These are phyloP conservation scores for Spheniscus mendiculus DNA, from an alignment of 2,113 vertebrate genomes.

Conservation along the genomic window DNA sequence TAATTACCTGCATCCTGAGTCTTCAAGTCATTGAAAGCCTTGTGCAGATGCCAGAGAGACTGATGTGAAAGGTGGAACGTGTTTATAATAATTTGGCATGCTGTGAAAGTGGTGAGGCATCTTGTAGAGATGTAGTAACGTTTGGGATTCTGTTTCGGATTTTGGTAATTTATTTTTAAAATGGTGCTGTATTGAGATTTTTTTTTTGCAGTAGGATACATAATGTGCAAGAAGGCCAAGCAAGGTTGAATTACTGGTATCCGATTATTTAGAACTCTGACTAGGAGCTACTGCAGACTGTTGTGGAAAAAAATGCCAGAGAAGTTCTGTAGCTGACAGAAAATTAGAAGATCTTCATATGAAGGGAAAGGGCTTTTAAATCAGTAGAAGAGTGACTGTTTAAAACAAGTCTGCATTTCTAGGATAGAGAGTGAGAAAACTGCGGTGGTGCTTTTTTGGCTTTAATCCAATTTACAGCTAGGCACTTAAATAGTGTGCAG, in stretches of 20 bases:
- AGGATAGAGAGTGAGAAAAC: not conserved
- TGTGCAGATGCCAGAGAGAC: not conserved
- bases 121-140: not conserved
- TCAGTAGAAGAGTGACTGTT: not conserved
- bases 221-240: not conserved
- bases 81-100: not conserved
- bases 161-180: not conserved
- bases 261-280: not conserved
- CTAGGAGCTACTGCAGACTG: not conserved
- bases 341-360: not conserved
- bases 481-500: not conserved
- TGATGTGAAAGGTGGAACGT: not conserved
- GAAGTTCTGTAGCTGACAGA: not conserved
- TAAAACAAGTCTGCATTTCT: not conserved
- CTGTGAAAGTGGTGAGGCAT: not conserved
- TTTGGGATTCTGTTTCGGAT: not conserved
- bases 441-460: not conserved
- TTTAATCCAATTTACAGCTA: slow-evolving; percentile 36
- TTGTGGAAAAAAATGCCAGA: not conserved
- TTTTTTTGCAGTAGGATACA: not conserved
- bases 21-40: not conserved
- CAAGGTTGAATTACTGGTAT: not conserved
- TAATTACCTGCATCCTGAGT: not conserved
- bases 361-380: not conserved
- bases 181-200: not conserved